A percentile compares a stretch with the other conserved stretches of the same genome.
Evolutionary conservation across 1,140 invertebrate species (phyloP).

Genomic region (Drosophila elegans): DNA sequence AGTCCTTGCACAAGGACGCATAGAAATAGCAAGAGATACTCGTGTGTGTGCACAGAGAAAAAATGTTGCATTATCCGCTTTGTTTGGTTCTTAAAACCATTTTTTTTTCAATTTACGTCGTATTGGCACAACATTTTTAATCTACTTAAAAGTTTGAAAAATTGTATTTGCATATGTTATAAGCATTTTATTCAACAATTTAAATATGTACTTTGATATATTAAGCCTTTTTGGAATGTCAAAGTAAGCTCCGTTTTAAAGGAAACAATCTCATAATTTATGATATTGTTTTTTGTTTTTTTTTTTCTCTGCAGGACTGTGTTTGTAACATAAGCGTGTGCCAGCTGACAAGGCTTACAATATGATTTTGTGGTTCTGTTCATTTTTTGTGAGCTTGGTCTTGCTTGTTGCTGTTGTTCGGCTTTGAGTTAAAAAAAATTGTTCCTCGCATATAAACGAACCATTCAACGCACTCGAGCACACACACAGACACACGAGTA

Average conservation of each 20-base stretch:
- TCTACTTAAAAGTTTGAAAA: no score
- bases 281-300: no score
- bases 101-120: no score
- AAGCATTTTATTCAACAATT: no score
- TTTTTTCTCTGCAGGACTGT: slow-evolving; percentile 4
- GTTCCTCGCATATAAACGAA: slow-evolving; percentile 39
- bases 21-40: slow-evolving; percentile 54
- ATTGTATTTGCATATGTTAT: no score
- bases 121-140: no score
- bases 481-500: slow-evolving; percentile 7
- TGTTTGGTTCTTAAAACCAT: no score
- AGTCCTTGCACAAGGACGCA: slow-evolving; percentile 64
- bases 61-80: no score
- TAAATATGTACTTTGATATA: no score
- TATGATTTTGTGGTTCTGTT: slow-evolving; percentile 79
- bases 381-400: slow-evolving; percentile 63
- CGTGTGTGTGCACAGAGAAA: background rate
- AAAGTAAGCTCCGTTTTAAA: no score
- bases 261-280: no score
- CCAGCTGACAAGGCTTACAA: slow-evolving; percentile 75
- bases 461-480: slow-evolving; percentile 33
- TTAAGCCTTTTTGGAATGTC: no score
- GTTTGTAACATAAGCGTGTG: slow-evolving; percentile 22
- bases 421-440: slow-evolving; percentile 48
- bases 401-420: slow-evolving; percentile 32